Base-by-base conservation (phyloP, 2,113 vertebrate genomes). In the Phoenicopterus ruber region DNA sequence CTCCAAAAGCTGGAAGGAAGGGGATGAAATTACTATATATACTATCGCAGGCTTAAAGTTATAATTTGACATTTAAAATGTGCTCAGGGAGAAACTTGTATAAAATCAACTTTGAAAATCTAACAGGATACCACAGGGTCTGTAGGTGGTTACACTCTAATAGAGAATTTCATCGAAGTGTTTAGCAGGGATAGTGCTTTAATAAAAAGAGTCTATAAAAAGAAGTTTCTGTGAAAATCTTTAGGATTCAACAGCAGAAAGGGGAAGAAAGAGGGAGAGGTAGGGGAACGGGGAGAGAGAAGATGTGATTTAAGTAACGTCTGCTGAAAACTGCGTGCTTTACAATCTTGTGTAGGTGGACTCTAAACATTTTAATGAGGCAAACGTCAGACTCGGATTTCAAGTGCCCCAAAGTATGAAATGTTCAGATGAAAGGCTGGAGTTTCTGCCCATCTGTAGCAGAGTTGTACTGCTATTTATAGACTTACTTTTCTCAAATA, bases 171-270 rank as follows among this genome's bases (percentile, higher is more conserved):
- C 88, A 80, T 44, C 17, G 52, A 87, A 95, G 70, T 2, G 11
- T 36, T 93, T 85, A 93, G 70, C 62, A 70, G 57, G 78, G 93
- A 85, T n/a, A 90, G 90, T 82, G 82, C 90, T 93, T 78, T 96
- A 96, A 96, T 97, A 95, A 85, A 94, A 71, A 89, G 47, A 87
- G 63, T 72, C 93, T 96, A 91, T 96, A 96, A 93, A 96, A 96
- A 93, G 82, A 93, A 72, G n/a, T 92, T 93, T 94, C 78, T 65
- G 82, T 93, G 87, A 87, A 88, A 96, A 86, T 85, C 82, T 73
- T 96, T 34, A 86, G 62, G 49, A 88, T 91, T 94, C 88, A 88
- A 65, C 84, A 90, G 78, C 84, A 96, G 74, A 85, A 94, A 25
- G 7, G 1, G 58, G 66, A 61, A 93, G 67, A 85, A 76, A 52